phyloP scores from a whole-genome alignment of 2,888 invertebrate genomes.

The Pardosa pseudoannulata region DNA sequence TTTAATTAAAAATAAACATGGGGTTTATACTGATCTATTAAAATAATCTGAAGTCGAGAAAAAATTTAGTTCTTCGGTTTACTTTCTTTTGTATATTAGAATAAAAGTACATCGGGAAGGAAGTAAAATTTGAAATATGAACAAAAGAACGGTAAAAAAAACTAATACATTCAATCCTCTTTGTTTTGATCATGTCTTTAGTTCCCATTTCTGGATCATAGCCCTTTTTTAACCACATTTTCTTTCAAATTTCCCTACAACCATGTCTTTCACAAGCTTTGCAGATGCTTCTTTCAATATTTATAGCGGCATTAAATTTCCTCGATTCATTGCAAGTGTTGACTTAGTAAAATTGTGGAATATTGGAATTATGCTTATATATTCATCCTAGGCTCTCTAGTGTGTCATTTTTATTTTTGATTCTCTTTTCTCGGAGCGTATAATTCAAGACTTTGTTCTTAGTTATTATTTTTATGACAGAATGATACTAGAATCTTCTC shows the following conservation, averaged over 20 bases:
- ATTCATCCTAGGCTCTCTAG: slow-evolving; percentile 7
- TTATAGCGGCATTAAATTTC: slow-evolving; percentile 63
- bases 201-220: not conserved
- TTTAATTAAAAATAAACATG: too few species aligned
- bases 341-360: slow-evolving; percentile 19
- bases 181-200: not conserved
- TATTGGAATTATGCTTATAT: slow-evolving; percentile 44
- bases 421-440: not conserved
- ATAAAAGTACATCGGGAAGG: too few species aligned
- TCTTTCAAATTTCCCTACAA: not conserved
- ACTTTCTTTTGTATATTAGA: too few species aligned
- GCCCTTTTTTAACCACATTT: not conserved
- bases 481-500: not conserved
- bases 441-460: not conserved
- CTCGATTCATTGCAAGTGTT: slow-evolving; percentile 55
- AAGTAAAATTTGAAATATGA: too few species aligned
- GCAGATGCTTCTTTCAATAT: slow-evolving; percentile 55
- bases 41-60: too few species aligned
- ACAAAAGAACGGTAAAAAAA: too few species aligned
- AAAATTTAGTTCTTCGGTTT: too few species aligned
- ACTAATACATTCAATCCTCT: too few species aligned
- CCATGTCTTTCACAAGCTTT: not conserved
- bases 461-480: slow-evolving; percentile 7
- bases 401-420: not conserved
- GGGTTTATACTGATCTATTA: too few species aligned